Percentiles rank a stretch among this genome's conserved stretches.
phyloP scores from a whole-genome alignment of 2,113 vertebrate species.

The Cavia porcellus region DNA sequence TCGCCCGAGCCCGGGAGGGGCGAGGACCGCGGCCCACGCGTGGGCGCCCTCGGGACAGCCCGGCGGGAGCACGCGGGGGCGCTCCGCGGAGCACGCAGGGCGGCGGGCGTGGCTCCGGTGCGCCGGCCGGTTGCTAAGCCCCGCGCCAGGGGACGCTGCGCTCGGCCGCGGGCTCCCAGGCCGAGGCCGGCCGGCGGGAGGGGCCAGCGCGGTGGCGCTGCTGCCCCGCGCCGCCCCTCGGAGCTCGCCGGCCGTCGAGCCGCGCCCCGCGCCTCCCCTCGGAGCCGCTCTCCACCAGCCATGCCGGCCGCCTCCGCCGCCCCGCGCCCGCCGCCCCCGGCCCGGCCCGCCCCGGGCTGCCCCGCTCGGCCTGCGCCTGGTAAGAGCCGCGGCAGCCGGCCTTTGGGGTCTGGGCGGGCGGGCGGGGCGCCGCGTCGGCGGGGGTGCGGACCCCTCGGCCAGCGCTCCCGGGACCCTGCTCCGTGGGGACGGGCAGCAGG shows the following conservation, averaged over 20 bases:
- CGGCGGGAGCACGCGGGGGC: neutral
- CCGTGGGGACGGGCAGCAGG: neutral
- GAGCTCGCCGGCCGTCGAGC: constrained; percentile 36
- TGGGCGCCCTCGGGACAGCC: too few species aligned
- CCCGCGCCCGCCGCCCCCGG: constrained; percentile 66
- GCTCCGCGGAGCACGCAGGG: too few species aligned
- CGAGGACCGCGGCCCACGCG: too few species aligned
- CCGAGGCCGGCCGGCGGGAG: neutral
- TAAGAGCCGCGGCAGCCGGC: constrained; percentile 18
- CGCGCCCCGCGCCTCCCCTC: neutral
- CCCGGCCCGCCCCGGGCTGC: constrained; percentile 55
- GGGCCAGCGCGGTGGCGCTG: too few species aligned
- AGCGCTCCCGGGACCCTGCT: neutral
- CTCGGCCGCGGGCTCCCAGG: too few species aligned
- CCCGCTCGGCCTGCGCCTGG: constrained; percentile 26
- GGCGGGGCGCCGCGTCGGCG: neutral
- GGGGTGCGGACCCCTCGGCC: neutral
- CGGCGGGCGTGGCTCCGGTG: too few species aligned
- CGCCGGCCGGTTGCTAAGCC: too few species aligned
- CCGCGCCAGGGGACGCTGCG: too few species aligned
- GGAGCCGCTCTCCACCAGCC: neutral
- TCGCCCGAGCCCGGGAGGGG: neutral
- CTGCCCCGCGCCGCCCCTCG: too few species aligned
- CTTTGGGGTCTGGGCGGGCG: neutral
- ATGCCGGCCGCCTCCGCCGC: constrained; percentile 73